Conservation (phyloP, 2,888 invertebrate species). For the Carpatolechia fugitivella region DNA sequence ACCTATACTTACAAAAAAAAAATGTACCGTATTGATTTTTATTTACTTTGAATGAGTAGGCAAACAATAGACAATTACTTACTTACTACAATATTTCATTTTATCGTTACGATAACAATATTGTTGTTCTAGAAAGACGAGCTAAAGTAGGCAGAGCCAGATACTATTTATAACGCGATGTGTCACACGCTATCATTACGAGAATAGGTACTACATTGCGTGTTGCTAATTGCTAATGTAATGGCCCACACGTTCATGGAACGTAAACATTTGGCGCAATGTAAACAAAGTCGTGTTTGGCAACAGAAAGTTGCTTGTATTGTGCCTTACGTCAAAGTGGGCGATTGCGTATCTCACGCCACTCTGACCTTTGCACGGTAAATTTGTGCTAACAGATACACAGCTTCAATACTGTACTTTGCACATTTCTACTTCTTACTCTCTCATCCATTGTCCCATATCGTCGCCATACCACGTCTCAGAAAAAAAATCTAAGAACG, state of each 20-base stretch:
- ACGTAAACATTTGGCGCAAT: slow-evolving; percentile 21
- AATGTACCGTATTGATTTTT: too few species aligned
- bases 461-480: slow-evolving; percentile 28
- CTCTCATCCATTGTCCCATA: slow-evolving; percentile 28
- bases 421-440: neutral
- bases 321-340: slow-evolving; percentile 1
- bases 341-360: slow-evolving; percentile 30
- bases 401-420: neutral
- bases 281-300: slow-evolving; percentile 19
- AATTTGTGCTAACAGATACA: slow-evolving; percentile 17
- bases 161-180: neutral
- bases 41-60: too few species aligned
- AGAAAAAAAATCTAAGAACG: slow-evolving; percentile 24
- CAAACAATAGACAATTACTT: slow-evolving; percentile 10
- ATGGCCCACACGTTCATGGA: slow-evolving; percentile 19
- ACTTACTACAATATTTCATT: too few species aligned
- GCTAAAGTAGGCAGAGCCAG: neutral
- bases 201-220: slow-evolving; percentile 14
- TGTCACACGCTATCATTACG: neutral
- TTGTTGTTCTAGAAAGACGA: slow-evolving; percentile 8
- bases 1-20: too few species aligned
- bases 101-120: too few species aligned
- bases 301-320: slow-evolving; percentile 14
- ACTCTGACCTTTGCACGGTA: slow-evolving; percentile 32
- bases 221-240: slow-evolving; percentile 17